Percentiles rank a stretch among this genome's conserved stretches.
Evolutionary conservation across 2,113 vertebrate genomes (phyloP).

Genomic region (Hemiscyllium ocellatum): DNA sequence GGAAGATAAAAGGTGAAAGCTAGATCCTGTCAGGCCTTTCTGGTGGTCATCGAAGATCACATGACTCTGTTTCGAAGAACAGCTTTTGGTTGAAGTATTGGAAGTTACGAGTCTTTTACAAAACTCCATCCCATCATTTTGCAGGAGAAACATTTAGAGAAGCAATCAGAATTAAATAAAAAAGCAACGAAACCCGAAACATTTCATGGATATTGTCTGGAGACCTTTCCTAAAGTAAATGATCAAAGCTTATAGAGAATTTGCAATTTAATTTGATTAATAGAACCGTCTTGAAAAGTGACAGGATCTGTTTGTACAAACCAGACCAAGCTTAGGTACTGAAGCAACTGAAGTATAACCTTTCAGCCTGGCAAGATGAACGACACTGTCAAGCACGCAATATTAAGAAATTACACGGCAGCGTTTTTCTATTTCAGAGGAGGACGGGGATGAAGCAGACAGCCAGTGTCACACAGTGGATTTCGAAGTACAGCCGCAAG

Average conservation of each 20-base stretch:
- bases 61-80: not conserved
- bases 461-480: not conserved
- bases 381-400: not conserved
- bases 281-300: not conserved
- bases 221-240: not conserved
- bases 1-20: not conserved
- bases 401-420: constrained; percentile 20
- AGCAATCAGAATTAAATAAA: not conserved
- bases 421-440: not conserved
- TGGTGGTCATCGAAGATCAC: no score
- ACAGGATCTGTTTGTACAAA: not conserved
- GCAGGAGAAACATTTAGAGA: not conserved
- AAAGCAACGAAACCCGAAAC: not conserved
- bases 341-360: constrained; percentile 21
- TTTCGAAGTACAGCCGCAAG: not conserved
- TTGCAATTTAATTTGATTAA: constrained; percentile 19
- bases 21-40: no score
- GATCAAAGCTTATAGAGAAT: not conserved
- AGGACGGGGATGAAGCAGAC: not conserved
- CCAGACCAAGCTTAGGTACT: not conserved
- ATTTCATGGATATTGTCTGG: not conserved
- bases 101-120: not conserved
- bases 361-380: not conserved
- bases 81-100: not conserved
- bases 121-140: no score